Conservation (phyloP, 2,113 vertebrate genomes). For the Hyla sarda region DNA sequence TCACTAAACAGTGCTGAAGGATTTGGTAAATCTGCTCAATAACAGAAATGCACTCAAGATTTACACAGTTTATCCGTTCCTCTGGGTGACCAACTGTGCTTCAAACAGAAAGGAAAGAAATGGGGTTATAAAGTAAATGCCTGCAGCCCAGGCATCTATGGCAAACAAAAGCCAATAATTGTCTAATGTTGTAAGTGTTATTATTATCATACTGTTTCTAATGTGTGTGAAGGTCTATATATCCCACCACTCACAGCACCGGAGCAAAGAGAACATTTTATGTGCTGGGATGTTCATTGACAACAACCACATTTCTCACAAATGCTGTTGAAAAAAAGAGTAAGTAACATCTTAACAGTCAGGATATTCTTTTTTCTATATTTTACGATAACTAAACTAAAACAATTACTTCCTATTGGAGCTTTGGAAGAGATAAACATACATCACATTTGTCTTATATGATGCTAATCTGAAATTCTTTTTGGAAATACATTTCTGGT, state of each 20-base stretch:
- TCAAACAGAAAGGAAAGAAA: too few relatives aligned
- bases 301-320: neutral
- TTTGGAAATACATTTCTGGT: slow-evolving; percentile 18
- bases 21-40: slow-evolving; percentile 21
- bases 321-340: slow-evolving; percentile 4
- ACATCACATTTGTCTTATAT: neutral
- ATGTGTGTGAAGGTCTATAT: slow-evolving; percentile 34
- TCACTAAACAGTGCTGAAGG: slow-evolving; percentile 19
- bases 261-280: slow-evolving; percentile 14
- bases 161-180: slow-evolving; percentile 45
- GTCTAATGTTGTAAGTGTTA: slow-evolving; percentile 49
- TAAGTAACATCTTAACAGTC: neutral
- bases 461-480: neutral
- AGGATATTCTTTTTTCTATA: neutral
- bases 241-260: neutral
- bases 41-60: slow-evolving; percentile 31
- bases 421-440: neutral
- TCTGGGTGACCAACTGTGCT: slow-evolving; percentile 42
- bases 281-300: slow-evolving; percentile 21
- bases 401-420: slow-evolving; percentile 1
- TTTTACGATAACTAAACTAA: neutral
- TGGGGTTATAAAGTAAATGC: neutral
- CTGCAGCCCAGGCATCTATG: neutral
- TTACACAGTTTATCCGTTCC: slow-evolving; percentile 42
- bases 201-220: too few relatives aligned